Conservation (phyloP, 2,113 vertebrate species). For the Natator depressus region DNA sequence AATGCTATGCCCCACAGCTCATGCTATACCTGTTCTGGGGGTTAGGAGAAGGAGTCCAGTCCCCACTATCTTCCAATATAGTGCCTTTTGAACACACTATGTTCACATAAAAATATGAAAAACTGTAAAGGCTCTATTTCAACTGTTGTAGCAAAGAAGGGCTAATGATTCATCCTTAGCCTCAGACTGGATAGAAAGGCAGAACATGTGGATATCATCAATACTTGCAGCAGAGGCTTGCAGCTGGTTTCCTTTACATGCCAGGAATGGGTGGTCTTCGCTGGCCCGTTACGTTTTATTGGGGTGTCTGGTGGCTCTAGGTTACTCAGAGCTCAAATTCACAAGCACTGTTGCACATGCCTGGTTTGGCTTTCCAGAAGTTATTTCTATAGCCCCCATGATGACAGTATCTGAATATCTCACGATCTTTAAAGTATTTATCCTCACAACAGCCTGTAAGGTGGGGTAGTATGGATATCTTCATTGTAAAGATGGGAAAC, state of each 20-base stretch:
- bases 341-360: background rate
- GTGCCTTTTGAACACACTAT: background rate
- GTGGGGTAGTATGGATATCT: background rate
- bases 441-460: background rate
- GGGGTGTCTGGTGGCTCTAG: background rate
- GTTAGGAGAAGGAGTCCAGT: background rate
- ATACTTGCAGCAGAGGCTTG: background rate
- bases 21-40: background rate
- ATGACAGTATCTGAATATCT: background rate
- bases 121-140: background rate
- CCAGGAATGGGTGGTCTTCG: background rate
- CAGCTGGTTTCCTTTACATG: background rate
- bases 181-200: background rate
- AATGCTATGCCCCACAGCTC: too few species aligned
- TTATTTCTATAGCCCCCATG: background rate
- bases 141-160: fast-evolving
- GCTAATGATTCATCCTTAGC: background rate
- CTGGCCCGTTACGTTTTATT: background rate
- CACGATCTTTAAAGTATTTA: background rate
- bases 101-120: background rate
- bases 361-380: background rate
- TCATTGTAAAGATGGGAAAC: background rate
- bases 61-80: background rate
- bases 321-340: background rate
- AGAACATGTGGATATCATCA: background rate